phyloP scores from a whole-genome alignment of 1,140 invertebrate species.

The Halictus rubicundus region DNA sequence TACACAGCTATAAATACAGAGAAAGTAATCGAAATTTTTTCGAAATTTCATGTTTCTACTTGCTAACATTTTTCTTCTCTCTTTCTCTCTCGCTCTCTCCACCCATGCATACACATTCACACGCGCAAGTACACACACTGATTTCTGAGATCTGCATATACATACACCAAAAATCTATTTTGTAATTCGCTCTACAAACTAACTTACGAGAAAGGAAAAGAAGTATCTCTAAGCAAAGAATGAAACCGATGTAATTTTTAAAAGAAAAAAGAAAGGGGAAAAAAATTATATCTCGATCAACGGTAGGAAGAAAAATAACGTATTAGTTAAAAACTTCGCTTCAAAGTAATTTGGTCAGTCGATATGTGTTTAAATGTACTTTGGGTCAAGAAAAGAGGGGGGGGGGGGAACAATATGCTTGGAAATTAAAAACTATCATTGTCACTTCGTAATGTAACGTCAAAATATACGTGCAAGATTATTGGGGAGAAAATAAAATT shows the following conservation, averaged over 20 bases:
- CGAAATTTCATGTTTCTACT: constrained; percentile 63
- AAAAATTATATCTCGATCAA: constrained; percentile 10
- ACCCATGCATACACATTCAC: not conserved
- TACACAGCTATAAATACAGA: constrained; percentile 63
- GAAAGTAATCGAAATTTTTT: constrained; percentile 63
- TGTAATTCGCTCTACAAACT: constrained; percentile 23
- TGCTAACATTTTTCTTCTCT: constrained; percentile 28
- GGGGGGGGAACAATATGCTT: constrained; percentile 39
- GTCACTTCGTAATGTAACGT: not conserved
- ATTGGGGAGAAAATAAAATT: not conserved
- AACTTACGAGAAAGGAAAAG: constrained; percentile 47
- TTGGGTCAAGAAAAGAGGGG: constrained; percentile 22
- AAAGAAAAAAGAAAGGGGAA: constrained; percentile 47
- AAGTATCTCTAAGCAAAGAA: constrained; percentile 41
- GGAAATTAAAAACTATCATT: constrained; percentile 29
- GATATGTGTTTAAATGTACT: constrained; percentile 29
- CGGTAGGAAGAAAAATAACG: constrained; percentile 16
- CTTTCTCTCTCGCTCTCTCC: constrained; percentile 20
- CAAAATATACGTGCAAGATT: not conserved
- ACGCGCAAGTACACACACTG: constrained; percentile 24
- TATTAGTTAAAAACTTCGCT: constrained; percentile 46
- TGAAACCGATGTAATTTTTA: constrained; percentile 39
- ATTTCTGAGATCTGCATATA: constrained; percentile 31
- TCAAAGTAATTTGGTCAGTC: constrained; percentile 50
- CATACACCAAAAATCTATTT: constrained; percentile 21